phyloP scores from a whole-genome alignment of 1,140 invertebrate genomes.

The Battus philenor region DNA sequence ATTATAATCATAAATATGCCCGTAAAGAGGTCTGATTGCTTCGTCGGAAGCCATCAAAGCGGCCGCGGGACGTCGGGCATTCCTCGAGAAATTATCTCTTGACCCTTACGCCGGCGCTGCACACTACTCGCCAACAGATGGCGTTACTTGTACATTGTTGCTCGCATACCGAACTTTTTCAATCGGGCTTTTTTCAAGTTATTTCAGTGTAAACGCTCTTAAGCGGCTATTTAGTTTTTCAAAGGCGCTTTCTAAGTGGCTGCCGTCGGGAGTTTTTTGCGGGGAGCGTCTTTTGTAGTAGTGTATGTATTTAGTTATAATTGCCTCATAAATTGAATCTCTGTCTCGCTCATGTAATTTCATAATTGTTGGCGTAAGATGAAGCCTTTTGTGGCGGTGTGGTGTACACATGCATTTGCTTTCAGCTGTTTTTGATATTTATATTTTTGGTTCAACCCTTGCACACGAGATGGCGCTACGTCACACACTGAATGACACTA shows the following conservation, averaged over 20 bases:
- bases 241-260: slow-evolving; percentile 68
- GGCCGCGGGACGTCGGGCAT: slow-evolving; percentile 50
- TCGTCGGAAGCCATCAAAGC: slow-evolving; percentile 72
- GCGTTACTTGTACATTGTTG: slow-evolving; percentile 61
- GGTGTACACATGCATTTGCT: neutral
- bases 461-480: slow-evolving; percentile 40
- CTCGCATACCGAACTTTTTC: slow-evolving; percentile 52
- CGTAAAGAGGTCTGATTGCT: slow-evolving; percentile 72
- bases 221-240: slow-evolving; percentile 69
- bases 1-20: slow-evolving; percentile 75
- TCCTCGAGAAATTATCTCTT: slow-evolving; percentile 58
- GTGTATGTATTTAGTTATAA: slow-evolving; percentile 51
- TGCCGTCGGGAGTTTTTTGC: slow-evolving; percentile 50
- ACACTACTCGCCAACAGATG: slow-evolving; percentile 62
- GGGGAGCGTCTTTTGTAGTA: slow-evolving; percentile 54
- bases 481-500: neutral
- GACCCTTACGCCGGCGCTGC: slow-evolving; percentile 43
- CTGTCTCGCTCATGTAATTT: slow-evolving; percentile 48
- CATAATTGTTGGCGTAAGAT: slow-evolving; percentile 43
- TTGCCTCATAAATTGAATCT: slow-evolving; percentile 56
- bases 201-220: slow-evolving; percentile 63
- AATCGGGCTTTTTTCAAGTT: slow-evolving; percentile 43
- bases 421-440: slow-evolving; percentile 13
- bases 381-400: slow-evolving; percentile 9
- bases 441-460: slow-evolving; percentile 24